phyloP scores from a whole-genome alignment of 2,888 invertebrate genomes.

The Drosophila lacicola region DNA sequence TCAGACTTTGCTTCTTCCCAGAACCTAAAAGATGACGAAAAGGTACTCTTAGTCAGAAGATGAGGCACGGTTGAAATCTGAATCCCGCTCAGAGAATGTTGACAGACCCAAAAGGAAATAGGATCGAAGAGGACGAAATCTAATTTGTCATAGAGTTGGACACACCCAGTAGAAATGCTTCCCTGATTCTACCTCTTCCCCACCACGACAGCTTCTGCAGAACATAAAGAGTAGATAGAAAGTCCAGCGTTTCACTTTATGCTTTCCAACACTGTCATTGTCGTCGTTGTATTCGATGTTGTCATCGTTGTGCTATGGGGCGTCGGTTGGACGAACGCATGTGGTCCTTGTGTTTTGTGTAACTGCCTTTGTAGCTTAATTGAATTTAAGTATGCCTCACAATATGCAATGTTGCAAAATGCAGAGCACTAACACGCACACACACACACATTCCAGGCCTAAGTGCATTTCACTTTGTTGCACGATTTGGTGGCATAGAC shows the following conservation, averaged over 20 bases:
- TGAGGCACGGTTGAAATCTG: no score
- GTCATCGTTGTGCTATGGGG: conserved; percentile 15
- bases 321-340: conserved; percentile 40
- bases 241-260: conserved; percentile 18
- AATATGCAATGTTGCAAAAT: conserved; percentile 79
- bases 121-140: no score
- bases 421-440: conserved; percentile 35
- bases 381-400: conserved; percentile 78
- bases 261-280: background rate
- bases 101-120: no score
- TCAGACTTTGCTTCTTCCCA: no score
- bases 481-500: conserved; percentile 55
- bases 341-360: conserved; percentile 53
- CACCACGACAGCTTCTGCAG: no score
- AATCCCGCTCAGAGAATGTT: no score
- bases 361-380: conserved; percentile 77
- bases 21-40: no score
- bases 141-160: no score
- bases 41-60: no score
- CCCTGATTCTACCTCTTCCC: no score
- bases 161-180: no score
- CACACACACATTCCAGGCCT: conserved; percentile 7
- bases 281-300: conserved; percentile 8
- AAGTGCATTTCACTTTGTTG: conserved; percentile 71
- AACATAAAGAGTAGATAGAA: background rate